Evolutionary conservation across 2,113 vertebrate species (phyloP).

Genomic region (Phaetusa simplex): DNA sequence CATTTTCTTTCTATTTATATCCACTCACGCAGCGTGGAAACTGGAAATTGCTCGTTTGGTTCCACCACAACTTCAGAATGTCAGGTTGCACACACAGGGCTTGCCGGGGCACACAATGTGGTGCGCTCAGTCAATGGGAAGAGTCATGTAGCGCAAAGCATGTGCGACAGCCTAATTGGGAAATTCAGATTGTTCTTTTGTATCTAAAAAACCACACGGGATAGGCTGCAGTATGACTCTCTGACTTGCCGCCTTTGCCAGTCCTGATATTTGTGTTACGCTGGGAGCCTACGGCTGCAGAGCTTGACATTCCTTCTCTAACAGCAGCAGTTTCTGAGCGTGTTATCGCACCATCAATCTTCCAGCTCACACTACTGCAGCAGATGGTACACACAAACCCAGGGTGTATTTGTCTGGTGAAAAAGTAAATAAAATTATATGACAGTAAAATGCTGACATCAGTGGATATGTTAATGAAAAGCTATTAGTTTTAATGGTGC

Average conservation of each 20-base stretch:
- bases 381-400: not conserved
- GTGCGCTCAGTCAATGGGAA: not conserved
- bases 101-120: not conserved
- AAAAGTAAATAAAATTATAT: conserved; percentile 11
- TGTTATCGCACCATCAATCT: not conserved
- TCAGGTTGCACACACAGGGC: not conserved
- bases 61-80: not conserved
- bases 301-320: not conserved
- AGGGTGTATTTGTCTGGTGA: not conserved
- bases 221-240: not conserved
- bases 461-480: not conserved
- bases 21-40: not conserved
- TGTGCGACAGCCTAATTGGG: accelerated
- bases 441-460: not conserved
- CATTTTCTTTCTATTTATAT: not conserved
- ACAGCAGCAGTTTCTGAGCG: not conserved
- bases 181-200: not conserved
- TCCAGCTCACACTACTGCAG: not conserved
- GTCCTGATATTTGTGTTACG: not conserved
- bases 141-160: not conserved
- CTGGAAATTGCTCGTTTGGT: not conserved
- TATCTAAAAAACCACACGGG: not conserved
- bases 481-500: not conserved
- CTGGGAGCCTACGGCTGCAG: not conserved
- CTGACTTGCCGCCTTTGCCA: not conserved